Evolutionary conservation across 2,113 vertebrate species (phyloP), one percentile per base, ranked within the genome.

Genomic region (Hippocampus guttulatus): DNA sequence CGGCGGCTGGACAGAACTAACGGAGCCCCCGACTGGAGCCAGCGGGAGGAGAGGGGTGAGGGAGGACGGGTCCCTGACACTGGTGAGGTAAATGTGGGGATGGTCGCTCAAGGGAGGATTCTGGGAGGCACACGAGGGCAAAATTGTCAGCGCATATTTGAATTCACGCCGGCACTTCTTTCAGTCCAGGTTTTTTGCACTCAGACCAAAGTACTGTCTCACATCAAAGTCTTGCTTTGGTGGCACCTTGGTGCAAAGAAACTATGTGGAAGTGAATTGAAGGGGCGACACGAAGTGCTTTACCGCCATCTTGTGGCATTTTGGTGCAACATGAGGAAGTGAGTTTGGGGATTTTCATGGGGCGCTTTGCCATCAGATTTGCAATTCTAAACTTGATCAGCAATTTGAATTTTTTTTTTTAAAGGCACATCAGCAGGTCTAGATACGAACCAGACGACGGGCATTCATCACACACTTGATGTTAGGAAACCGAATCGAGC

Each of bases 21-120:
- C 51, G 0, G 74, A 3, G 3, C 83, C 77, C 1, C 75, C 80
- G 0, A 75, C 78, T 0, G 83, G 78, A 27, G 79, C 75, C 23
- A 86, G 67, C 11, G 89, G 78, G 54, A 91, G 77, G 64, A 90
- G 85, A 8, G 91, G 88, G 11, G 80, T 74, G 14, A 91, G 82
- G 33, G 90, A 78, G 67, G 85, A 65, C 0, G 88, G 82, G 45
- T 93, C 92, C 2, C 87, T 84, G 0, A 91, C 82, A 1, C 82
- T 85, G 70, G 89, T 91, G 70, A 93, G 80, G 67, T 87, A 92
- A 73, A 93, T 92, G 69, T 90, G 90, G 5, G 91, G 92, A 5
- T 91, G 90, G 25, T 93, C 91, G 0, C 25, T 64, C 20, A 89
- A 74, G 23, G 76, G 78, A 43, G 85, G 73, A 74, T 81, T 87